phyloP scores from a whole-genome alignment of 2,113 vertebrate genomes.

The human (Homo sapiens) region DNA sequence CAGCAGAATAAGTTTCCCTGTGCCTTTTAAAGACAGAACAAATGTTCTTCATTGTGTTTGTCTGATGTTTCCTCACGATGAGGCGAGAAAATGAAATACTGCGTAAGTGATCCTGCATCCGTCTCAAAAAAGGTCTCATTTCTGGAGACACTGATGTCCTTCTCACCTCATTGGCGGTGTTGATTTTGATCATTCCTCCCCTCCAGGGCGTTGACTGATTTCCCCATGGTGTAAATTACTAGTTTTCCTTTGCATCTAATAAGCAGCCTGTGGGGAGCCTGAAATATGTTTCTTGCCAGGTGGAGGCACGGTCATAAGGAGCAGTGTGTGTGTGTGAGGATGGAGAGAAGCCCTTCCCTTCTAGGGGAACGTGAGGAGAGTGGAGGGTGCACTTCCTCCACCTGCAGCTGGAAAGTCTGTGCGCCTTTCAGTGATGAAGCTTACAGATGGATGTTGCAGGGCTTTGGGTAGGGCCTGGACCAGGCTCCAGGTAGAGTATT shows the following conservation, averaged over 20 bases:
- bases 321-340: background rate
- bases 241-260: background rate
- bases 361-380: background rate
- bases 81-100: background rate
- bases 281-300: background rate
- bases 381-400: accelerated
- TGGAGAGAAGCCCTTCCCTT: background rate
- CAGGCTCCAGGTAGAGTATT: background rate
- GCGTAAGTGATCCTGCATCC: background rate
- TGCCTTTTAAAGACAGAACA: background rate
- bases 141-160: background rate
- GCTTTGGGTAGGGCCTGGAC: background rate
- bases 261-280: background rate
- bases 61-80: background rate
- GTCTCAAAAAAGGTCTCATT: background rate
- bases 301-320: background rate
- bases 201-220: background rate
- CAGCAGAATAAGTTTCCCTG: background rate
- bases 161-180: background rate
- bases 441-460: background rate
- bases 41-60: background rate
- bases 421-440: background rate
- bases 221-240: background rate
- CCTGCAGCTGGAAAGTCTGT: background rate
- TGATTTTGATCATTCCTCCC: background rate